These are phyloP conservation scores for Stenchaetothrips biformis DNA, from an alignment of 2,888 invertebrate genomes.

Conservation along the genomic window DNA sequence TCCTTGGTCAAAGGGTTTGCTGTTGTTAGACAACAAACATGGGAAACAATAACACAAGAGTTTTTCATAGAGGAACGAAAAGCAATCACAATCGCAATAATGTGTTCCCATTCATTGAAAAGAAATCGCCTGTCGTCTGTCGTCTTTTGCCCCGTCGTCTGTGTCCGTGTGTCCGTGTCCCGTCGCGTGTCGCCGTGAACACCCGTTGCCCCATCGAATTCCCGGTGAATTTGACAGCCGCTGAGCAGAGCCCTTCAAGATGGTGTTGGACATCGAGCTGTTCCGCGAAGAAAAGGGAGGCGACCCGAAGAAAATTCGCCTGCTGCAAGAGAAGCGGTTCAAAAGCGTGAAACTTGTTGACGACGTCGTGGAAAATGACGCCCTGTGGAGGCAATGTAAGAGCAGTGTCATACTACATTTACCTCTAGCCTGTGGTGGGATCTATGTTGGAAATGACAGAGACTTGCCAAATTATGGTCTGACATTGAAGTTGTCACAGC, in stretches of 20 bases:
- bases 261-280: conserved; percentile 96
- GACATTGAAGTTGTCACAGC: background rate
- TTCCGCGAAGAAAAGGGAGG: conserved; percentile 96
- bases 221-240: background rate
- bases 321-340: conserved; percentile 88
- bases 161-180: too few relatives aligned
- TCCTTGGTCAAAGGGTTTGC: background rate
- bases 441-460: too few relatives aligned
- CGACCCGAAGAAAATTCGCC: conserved; percentile 81
- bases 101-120: too few relatives aligned
- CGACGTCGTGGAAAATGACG: conserved; percentile 82
- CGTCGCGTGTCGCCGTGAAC: too few relatives aligned
- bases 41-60: too few relatives aligned
- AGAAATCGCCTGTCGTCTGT: too few relatives aligned
- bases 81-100: too few relatives aligned
- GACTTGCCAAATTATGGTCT: background rate
- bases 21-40: too few relatives aligned
- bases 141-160: too few relatives aligned
- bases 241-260: conserved; percentile 45
- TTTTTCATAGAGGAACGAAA: too few relatives aligned
- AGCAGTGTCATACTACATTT: too few relatives aligned
- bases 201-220: background rate
- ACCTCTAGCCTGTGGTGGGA: too few relatives aligned
- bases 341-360: conserved; percentile 91
- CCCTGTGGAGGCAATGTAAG: conserved; percentile 75